Base-by-base conservation (phyloP, 2,888 invertebrate genomes). In the Cheilosia vulpina region DNA sequence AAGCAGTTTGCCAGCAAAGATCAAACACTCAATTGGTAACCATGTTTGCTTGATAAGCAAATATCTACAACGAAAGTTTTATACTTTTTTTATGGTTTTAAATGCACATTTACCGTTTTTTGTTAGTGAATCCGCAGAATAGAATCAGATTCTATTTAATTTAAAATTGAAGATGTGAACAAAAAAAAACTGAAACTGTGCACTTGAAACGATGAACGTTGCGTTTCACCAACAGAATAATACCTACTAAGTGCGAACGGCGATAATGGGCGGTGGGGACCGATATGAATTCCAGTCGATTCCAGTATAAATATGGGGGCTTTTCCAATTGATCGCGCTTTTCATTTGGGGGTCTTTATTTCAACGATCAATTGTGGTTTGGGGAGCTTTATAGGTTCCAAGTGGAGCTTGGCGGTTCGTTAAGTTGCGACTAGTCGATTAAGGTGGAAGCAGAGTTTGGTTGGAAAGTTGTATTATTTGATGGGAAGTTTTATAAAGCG, bases 211-310 rank as follows among this genome's bases (percentile, higher is more conserved):
- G 75, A 53, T 24, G 66, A 78, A 87, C 87, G 78, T 77, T 77
- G 77, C 83, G 80, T 87, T 84, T 87, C 87, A 85, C 87, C 87
- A 88, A 83, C 88, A 73, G 88, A 87, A 87, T 87, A 85, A 87
- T 68, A 88, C 87, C 88, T 80, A 88, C 88, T 87, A 79, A 87
- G 79, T 76, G 78, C 88, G 80, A 81, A 38, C 85, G 75, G 24
- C 27, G 84, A 76, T 79, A 75, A 60, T 79, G 60, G 60, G 53
- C 75, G 71, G 71, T 84, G 84, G 75, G 68, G 69, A 79, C 79
- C 79, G 21, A 58, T 47, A 66, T 50, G 41, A 21, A 21, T 84
- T 84, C 84, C 84, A 84, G 65, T 71, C 19, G 47, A 17, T 69
- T 84, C 69, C 78, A 79, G 45, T 75, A 19, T 17, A 4, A n/a